phyloP scores from a whole-genome alignment of 2,888 invertebrate genomes.

The Archaeoteleia sp. region DNA sequence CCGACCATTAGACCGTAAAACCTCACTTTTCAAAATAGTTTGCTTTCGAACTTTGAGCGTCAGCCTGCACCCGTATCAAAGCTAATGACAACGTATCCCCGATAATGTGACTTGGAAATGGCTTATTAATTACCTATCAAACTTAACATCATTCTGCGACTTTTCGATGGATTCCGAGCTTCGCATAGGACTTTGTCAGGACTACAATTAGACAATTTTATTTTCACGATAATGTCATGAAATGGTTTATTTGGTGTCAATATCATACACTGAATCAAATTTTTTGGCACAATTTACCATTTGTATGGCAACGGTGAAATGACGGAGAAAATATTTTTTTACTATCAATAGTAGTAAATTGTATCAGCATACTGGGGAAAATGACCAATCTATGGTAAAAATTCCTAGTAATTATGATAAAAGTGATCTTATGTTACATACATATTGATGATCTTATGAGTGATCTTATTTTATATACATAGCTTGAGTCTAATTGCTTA shows the following conservation, averaged over 20 bases:
- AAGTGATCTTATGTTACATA: too few relatives aligned
- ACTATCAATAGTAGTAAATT: too few relatives aligned
- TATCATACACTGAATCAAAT: slow-evolving; percentile 17
- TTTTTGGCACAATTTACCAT: too few relatives aligned
- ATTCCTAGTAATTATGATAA: too few relatives aligned
- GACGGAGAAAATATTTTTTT: too few relatives aligned
- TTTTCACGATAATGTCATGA: background rate
- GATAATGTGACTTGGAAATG: slow-evolving; percentile 28
- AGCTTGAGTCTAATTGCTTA: too few relatives aligned
- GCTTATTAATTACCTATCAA: slow-evolving; percentile 38
- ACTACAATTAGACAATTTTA: too few relatives aligned
- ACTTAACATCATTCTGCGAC: slow-evolving; percentile 16
- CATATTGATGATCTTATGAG: too few relatives aligned
- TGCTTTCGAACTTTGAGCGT: slow-evolving; percentile 32
- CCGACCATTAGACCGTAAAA: slow-evolving; percentile 57
- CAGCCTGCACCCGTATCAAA: slow-evolving; percentile 29
- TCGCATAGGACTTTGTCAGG: slow-evolving; percentile 10
- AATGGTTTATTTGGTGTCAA: background rate
- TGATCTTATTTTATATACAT: too few relatives aligned
- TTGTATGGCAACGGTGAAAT: too few relatives aligned
- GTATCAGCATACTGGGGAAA: too few relatives aligned
- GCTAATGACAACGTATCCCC: slow-evolving; percentile 38
- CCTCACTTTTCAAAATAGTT: slow-evolving; percentile 48
- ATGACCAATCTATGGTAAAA: too few relatives aligned
- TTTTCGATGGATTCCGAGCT: slow-evolving; percentile 27